Evolutionary conservation across 2,888 invertebrate genomes (phyloP), one percentile per base, ranked within the genome.

Genomic region (Drosophila cognata): DNA sequence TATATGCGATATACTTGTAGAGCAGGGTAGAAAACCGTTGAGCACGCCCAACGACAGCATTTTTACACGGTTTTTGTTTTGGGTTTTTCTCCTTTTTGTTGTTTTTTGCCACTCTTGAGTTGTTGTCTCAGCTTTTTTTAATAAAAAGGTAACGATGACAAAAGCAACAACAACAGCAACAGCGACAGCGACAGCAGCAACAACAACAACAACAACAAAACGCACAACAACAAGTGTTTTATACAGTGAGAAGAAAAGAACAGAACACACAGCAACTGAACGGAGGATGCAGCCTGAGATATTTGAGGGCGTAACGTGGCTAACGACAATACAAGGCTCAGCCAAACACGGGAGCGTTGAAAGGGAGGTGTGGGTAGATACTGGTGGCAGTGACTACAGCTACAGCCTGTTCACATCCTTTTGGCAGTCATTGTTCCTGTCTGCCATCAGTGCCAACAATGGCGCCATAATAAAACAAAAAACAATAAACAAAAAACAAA

Each of bases 111-210:
- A 62, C 62, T 74, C 69, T 62, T 56, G 62, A 65, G 59, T 65
- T 63, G 62, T 74, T 78, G 70, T 70, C 57, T 65, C 65, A 53
- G 79, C 62, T 77, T 79, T 79, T 79, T 79, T 79, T 79, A 81
- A 81, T 81, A 78, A 77, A 77, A 79, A 75, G 74, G 58, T 72
- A 79, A 66, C 79, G 79, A 63, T 74, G 75, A 70, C 69, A 72
- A 72, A 57, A 50, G 56, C 63, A 71, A 56, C 74, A 58, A 46
- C 59, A n/a, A n/a, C 41, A n/a, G 10, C 38, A 1, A 38, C 38
- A 18, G 7, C 38, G n/a, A 11, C 41, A 41, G 41, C 41, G 0
- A n/a, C 41, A 69, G 53, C 74, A 51, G 35, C 57, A 50, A 33
- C 60, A 58, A 55, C 41, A 41, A 41, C 68, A 18, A n/a, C 56